These are phyloP conservation scores for Zaprionus nigranus DNA, from an alignment of 1,140 invertebrate genomes.

Conservation along the genomic window DNA sequence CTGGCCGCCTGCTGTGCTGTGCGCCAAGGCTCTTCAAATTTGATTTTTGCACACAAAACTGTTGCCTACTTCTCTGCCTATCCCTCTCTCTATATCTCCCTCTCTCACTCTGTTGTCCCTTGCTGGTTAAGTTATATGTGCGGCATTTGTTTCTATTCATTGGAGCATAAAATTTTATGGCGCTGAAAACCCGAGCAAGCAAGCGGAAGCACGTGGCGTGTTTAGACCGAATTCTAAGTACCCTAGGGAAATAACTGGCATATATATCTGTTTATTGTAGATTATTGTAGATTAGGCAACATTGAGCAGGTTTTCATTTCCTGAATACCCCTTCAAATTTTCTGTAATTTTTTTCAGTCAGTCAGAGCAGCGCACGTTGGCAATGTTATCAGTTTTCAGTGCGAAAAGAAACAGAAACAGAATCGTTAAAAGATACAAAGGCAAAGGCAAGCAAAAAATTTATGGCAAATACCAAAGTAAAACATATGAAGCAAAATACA, in stretches of 20 bases:
- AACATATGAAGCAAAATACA: slow-evolving; percentile 64
- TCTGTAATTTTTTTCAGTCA: neutral
- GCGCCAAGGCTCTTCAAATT: slow-evolving; percentile 67
- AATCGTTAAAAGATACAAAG: slow-evolving; percentile 21
- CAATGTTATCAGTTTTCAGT: neutral
- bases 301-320: neutral
- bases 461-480: slow-evolving; percentile 46
- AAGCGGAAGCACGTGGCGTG: neutral
- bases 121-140: slow-evolving; percentile 63
- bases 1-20: slow-evolving; percentile 55
- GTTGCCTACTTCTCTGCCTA: slow-evolving; percentile 31
- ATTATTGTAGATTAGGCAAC: neutral
- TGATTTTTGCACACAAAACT: slow-evolving; percentile 57
- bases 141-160: slow-evolving; percentile 77
- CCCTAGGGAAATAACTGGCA: slow-evolving; percentile 12
- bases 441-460: slow-evolving; percentile 39
- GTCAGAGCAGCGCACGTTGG: neutral
- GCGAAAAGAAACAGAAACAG: neutral
- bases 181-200: slow-evolving; percentile 55
- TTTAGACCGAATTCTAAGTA: slow-evolving; percentile 18
- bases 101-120: neutral
- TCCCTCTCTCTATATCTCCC: too few species aligned
- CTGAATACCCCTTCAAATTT: neutral
- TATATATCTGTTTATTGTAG: neutral
- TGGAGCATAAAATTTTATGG: slow-evolving; percentile 77